phyloP scores from a whole-genome alignment of 2,888 invertebrate species.

The Cephus nigrinus region DNA sequence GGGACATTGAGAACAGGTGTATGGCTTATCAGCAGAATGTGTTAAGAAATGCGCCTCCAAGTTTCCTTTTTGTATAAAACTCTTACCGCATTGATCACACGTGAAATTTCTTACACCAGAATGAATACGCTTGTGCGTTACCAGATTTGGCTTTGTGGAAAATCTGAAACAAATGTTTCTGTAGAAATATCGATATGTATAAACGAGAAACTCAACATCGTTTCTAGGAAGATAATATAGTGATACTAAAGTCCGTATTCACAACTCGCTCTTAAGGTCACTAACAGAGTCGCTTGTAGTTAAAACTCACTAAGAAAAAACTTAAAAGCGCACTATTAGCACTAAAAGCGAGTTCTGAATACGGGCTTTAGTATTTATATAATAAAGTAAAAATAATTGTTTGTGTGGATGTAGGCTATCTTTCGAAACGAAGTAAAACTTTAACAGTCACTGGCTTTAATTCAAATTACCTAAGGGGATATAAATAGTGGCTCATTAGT shows the following conservation, averaged over 20 bases:
- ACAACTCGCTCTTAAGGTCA: too few species aligned
- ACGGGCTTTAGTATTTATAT: neutral
- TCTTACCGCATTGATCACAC: constrained; percentile 72
- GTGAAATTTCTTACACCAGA: constrained; percentile 70
- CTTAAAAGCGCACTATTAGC: too few species aligned
- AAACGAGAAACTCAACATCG: neutral
- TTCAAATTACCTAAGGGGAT: neutral
- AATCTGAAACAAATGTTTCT: constrained; percentile 53
- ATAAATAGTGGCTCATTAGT: too few species aligned
- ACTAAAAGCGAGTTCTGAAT: too few species aligned
- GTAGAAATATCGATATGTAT: neutral
- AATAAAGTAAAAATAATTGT: neutral
- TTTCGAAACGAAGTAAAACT: neutral
- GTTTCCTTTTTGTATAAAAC: constrained; percentile 72
- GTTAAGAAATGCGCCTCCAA: constrained; percentile 71
- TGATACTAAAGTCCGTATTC: too few species aligned
- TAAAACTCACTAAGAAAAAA: too few species aligned
- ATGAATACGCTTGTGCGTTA: constrained; percentile 71
- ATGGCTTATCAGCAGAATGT: constrained; percentile 69
- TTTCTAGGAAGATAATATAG: neutral
- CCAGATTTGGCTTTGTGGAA: constrained; percentile 71
- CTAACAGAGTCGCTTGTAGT: too few species aligned
- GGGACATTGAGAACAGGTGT: constrained; percentile 67
- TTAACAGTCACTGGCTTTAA: neutral
- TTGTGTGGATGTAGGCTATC: neutral